A percentile compares a stretch with the other conserved stretches of the same genome.
phyloP scores from a whole-genome alignment of 2,797 vertebrate genomes.

The Lithobates sylvaticus region DNA sequence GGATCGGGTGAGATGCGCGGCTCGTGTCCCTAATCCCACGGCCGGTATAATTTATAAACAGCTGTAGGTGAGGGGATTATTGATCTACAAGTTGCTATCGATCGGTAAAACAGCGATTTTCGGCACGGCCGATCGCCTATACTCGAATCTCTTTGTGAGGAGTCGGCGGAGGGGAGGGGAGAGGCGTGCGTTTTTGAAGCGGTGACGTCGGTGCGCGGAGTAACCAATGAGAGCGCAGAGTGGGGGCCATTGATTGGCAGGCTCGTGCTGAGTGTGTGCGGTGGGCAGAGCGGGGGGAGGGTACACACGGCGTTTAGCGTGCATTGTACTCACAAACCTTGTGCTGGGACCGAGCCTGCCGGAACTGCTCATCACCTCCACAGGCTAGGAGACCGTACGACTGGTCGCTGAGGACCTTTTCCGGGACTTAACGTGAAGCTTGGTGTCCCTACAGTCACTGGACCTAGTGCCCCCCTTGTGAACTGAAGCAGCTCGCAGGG shows the following conservation, averaged over 20 bases:
- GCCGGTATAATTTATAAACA: neutral
- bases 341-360: neutral
- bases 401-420: no score
- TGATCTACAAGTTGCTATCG: neutral
- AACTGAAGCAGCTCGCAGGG: no score
- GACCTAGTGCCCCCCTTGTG: no score
- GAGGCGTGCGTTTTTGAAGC: conserved; percentile 3
- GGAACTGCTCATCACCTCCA: neutral
- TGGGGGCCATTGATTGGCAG: neutral
- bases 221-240: neutral
- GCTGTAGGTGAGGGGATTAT: neutral
- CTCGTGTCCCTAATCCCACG: neutral
- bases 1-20: no score
- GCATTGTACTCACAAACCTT: conserved; percentile 17
- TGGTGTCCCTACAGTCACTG: no score
- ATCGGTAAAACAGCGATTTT: neutral
- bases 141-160: conserved; percentile 61
- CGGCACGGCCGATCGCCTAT: neutral
- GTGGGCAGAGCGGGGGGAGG: neutral
- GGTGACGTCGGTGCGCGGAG: conserved; percentile 10
- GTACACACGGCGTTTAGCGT: neutral
- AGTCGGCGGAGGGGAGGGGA: neutral
- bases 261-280: neutral
- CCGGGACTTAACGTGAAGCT: no score
- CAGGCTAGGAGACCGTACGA: no score